These are phyloP conservation scores for Enteromius fasciolatus DNA, from an alignment of 2,797 vertebrate species.

Conservation along the genomic window DNA sequence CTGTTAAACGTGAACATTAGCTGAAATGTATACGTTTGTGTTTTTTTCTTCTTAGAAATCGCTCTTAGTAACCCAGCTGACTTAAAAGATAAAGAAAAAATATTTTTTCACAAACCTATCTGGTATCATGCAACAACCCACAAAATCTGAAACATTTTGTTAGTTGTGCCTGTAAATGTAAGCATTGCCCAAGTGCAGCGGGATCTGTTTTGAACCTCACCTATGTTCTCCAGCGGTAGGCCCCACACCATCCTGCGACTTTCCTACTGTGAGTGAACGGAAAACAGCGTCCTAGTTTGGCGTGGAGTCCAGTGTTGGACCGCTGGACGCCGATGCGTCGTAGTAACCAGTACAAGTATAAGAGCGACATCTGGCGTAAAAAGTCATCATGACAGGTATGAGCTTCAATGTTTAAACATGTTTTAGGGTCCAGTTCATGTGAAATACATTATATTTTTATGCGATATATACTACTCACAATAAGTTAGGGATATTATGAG, in stretches of 20 bases:
- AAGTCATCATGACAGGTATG: conserved; percentile 55
- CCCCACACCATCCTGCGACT: conserved; percentile 47
- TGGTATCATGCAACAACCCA: background rate
- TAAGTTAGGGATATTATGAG: no score
- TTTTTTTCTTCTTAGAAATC: conserved; percentile 10
- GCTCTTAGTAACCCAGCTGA: background rate
- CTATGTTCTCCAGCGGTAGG: conserved; percentile 11
- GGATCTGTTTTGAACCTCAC: conserved; percentile 13
- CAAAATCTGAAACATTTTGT: background rate
- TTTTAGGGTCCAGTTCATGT: background rate
- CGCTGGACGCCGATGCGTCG: conserved; percentile 6
- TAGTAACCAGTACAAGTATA: background rate
- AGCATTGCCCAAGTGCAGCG: background rate
- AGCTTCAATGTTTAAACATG: background rate
- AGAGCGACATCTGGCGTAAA: conserved; percentile 4
- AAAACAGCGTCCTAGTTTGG: conserved; percentile 4
- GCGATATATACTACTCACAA: no score
- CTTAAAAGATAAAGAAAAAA: background rate
- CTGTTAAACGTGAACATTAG: background rate
- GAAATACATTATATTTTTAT: background rate
- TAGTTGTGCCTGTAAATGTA: background rate
- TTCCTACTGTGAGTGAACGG: conserved; percentile 49
- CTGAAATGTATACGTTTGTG: background rate
- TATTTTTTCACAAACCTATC: background rate
- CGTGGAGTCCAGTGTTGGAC: conserved; percentile 9